Evolutionary conservation across 2,888 invertebrate genomes (phyloP).

Genomic region (Lottia gigantea): DNA sequence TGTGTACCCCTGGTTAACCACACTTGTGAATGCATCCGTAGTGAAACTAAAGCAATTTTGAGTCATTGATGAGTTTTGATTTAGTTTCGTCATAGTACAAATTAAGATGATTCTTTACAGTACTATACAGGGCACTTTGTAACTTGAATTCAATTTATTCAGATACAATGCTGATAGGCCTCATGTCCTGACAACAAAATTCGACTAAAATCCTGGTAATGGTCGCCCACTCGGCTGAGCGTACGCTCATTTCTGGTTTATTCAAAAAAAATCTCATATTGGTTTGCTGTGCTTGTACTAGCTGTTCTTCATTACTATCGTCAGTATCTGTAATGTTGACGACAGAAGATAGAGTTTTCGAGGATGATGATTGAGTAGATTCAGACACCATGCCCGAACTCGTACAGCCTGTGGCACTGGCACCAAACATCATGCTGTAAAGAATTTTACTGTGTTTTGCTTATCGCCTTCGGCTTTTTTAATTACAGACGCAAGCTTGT

Average conservation of each 20-base stretch:
- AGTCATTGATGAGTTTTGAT: neutral
- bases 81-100: neutral
- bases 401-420: too few relatives aligned
- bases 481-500: too few relatives aligned
- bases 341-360: too few relatives aligned
- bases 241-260: neutral
- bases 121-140: neutral
- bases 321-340: too few relatives aligned
- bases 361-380: too few relatives aligned
- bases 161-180: neutral
- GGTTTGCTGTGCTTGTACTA: too few relatives aligned
- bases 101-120: neutral
- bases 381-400: too few relatives aligned
- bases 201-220: neutral
- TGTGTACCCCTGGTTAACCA: neutral
- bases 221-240: neutral
- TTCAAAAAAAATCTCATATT: too few relatives aligned
- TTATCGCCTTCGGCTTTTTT: too few relatives aligned
- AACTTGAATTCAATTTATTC: neutral
- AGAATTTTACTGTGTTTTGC: too few relatives aligned
- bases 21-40: neutral
- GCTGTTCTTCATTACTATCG: too few relatives aligned
- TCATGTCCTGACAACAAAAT: neutral
- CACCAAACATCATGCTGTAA: too few relatives aligned
- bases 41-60: neutral